Percentiles rank a stretch among this genome's conserved stretches.
Conservation (phyloP, 2,888 invertebrate genomes). For the Philereme transversata region DNA sequence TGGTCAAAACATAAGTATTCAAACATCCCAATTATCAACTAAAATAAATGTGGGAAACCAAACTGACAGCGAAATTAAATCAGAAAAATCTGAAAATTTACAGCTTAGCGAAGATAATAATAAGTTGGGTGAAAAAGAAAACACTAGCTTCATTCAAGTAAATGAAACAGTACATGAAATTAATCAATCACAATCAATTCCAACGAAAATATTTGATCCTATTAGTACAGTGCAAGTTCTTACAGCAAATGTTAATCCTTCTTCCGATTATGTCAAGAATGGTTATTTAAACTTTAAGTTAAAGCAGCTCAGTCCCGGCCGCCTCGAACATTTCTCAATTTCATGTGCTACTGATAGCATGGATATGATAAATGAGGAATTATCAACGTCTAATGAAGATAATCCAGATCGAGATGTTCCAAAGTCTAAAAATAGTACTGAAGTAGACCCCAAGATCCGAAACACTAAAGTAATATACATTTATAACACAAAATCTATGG, state of each 20-base stretch:
- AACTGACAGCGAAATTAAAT: constrained; percentile 41
- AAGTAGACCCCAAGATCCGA: constrained; percentile 20
- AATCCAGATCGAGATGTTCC: constrained; percentile 19
- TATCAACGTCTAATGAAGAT: constrained; percentile 9
- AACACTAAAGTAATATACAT: constrained; percentile 53
- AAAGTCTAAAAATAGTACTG: constrained; percentile 19
- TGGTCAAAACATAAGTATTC: constrained; percentile 37
- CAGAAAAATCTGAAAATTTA: constrained; percentile 27
- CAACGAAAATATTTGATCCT: constrained; percentile 37
- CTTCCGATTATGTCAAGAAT: constrained; percentile 54
- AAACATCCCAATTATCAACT: constrained; percentile 35
- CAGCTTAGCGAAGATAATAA: constrained; percentile 21
- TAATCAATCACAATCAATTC: too few relatives aligned
- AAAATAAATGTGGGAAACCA: constrained; percentile 43
- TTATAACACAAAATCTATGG: constrained; percentile 51
- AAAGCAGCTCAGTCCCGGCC: constrained; percentile 53
- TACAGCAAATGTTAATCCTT: constrained; percentile 54
- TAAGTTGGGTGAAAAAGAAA: constrained; percentile 22
- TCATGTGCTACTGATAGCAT: constrained; percentile 39
- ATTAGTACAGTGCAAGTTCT: constrained; percentile 63
- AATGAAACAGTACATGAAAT: constrained; percentile 26
- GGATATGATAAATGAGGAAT: constrained; percentile 12
- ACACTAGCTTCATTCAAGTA: constrained; percentile 2
- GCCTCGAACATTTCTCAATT: constrained; percentile 61
- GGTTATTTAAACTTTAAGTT: constrained; percentile 63